Evolutionary conservation across 1,140 invertebrate genomes (phyloP), one percentile per base, ranked within the genome.

Genomic region (Heterodera carotae): DNA sequence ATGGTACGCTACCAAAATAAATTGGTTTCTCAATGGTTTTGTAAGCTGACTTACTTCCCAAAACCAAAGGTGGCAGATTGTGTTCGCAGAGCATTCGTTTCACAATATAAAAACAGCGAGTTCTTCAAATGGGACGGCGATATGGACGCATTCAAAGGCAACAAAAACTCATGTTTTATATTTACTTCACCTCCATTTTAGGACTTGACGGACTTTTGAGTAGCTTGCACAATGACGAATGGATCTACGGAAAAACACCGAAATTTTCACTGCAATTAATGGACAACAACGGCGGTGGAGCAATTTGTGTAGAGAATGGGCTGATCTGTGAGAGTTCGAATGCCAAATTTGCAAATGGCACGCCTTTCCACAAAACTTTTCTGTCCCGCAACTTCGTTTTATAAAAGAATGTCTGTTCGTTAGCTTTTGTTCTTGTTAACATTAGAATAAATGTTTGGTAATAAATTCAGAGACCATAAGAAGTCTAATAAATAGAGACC

Each of bases 241-340:
- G 84, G 84, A 76, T 82, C 8, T 86, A 81, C 73, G 85, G 75
- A 6, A 83, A 82, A 59, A 85, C 84, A 7, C 84, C 84, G 12
- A 83, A 80, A 68, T 85, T 85, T 68, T n/a, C 18, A 18, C 29
- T 80, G 33, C 27, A 39, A 12, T 48, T 81, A 5, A 43, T 62
- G 34, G 66, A 48, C 66, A 56, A 78, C n/a, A n/a, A n/a, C 2
- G 76, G 77, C 15, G 29, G 6, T 22, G 36, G 29, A 7, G 33
- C 22, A 15, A 48, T 75, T 34, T 25, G 25, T 25, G 72, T 78
- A 12, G 39, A 76, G 25, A 77, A 77, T 69, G 77, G 77, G 29
- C 66, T 29, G 27, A 69, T 78, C 33, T 33, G 53, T 29, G 75
- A 79, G 36, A 78, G 77, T 27, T 27, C 43, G 3, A 12, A 33